Conservation (phyloP, 2,113 vertebrate genomes). For the Orcinus orca region DNA sequence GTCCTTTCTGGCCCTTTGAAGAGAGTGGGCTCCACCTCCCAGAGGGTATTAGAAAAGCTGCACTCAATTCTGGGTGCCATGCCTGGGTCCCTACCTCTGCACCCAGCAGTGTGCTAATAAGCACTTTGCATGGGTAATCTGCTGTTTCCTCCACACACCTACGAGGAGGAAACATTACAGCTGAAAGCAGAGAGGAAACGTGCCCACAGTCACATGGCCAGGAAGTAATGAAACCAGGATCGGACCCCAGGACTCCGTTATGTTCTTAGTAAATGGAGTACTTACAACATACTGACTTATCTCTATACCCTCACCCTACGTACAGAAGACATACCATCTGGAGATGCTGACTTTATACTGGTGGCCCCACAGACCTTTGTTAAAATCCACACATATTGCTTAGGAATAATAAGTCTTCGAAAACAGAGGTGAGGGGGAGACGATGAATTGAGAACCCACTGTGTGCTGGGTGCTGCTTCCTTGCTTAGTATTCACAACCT, state of each 20-base stretch:
- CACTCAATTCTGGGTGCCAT: rapidly evolving
- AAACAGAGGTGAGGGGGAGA: not conserved
- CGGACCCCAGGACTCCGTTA: too few species aligned
- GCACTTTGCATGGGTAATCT: rapidly evolving
- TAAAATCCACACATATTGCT: too few species aligned
- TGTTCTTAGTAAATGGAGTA: not conserved
- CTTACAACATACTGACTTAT: rapidly evolving
- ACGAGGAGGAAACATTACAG: too few species aligned
- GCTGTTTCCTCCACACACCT: too few species aligned
- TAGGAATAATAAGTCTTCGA: not conserved
- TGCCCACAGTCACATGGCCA: not conserved
- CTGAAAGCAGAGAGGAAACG: not conserved
- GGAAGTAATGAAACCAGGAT: not conserved
- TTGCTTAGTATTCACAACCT: not conserved
- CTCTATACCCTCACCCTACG: rapidly evolving
- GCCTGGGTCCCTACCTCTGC: not conserved
- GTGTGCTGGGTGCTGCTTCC: not conserved
- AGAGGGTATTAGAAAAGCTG: rapidly evolving
- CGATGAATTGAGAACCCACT: not conserved
- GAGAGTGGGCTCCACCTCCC: not conserved
- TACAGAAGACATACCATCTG: not conserved
- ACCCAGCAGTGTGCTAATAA: not conserved
- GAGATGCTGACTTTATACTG: not conserved
- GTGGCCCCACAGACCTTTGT: rapidly evolving
- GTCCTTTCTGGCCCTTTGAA: not conserved